Base-by-base conservation (phyloP, 1,140 invertebrate genomes). In the Drosophila biarmipes region DNA sequence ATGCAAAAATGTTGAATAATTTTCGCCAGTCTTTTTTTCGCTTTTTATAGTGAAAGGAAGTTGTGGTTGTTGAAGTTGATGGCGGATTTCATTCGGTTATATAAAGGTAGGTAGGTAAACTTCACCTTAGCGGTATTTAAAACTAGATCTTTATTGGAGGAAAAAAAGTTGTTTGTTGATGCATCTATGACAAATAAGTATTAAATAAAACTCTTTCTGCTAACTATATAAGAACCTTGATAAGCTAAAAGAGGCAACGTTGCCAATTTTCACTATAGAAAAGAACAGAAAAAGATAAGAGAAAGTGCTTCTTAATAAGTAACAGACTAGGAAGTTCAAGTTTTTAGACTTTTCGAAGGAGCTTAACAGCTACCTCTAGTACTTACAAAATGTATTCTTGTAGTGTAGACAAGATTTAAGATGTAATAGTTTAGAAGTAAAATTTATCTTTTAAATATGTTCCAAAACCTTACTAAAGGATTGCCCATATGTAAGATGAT, bases 1-100 rank as follows among this genome's bases (percentile, higher is more conserved):
- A 51, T 51, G 48, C 48, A 34, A 51, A 51, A 51, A 19, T 51
- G 48, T 51, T 51, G 48, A 34, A 51, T 51, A 51, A 51, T 34
- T 51, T 51, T 34, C 10, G 11, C 46, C 31, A 27, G 10, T 34
- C 48, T 48, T 48, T 48, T 24, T 43, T 45, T 48, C 4, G 15
- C 8, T 51, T 19, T 34, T 43, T 43, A 51, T 51, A 34, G 48
- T 51, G 48, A 51, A 51, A 51, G 48, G 48, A 51, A 51, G 29
- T 51, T 31, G 48, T 51, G 15, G 48, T 19, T 51, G 48, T 19
- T 51, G 29, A 29, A 6, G 29, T 10, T 19, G 48, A 34, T 31
- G 29, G 15, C 15, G 48, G 45, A 46, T n/a, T 46, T 46, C 19
- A 8, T 27, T n/a, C 15, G 45, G 48, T 51, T 51, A 51, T 6